Conservation (phyloP, 1,140 invertebrate genomes). For the Bombus superbus region DNA sequence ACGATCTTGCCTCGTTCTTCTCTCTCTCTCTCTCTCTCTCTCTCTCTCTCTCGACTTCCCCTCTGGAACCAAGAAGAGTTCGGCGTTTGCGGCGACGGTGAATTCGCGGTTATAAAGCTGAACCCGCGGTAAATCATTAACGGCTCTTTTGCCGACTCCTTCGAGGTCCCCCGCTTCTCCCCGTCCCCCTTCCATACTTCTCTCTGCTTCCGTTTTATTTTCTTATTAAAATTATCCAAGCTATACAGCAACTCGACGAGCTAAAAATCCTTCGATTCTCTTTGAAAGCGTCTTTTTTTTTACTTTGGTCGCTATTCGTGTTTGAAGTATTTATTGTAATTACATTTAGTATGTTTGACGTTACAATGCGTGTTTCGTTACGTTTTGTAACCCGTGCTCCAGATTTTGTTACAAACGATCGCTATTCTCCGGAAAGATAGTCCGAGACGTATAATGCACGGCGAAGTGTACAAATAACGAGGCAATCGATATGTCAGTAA, state of each 20-base stretch:
- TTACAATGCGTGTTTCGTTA: too few species aligned
- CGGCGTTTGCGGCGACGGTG: slow-evolving; percentile 59
- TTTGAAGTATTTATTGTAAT: too few species aligned
- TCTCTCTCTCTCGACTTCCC: slow-evolving; percentile 35
- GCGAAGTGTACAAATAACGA: too few species aligned
- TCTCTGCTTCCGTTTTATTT: slow-evolving; percentile 49
- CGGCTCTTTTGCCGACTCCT: slow-evolving; percentile 12
- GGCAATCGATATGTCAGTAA: too few species aligned
- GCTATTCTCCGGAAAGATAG: too few species aligned
- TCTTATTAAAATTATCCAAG: slow-evolving; percentile 60
- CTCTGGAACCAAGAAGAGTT: slow-evolving; percentile 27
- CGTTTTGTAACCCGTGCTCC: too few species aligned
- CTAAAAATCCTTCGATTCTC: slow-evolving; percentile 21
- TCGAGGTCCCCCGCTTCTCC: slow-evolving; percentile 14
- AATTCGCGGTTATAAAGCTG: slow-evolving; percentile 67
- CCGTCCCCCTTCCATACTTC: slow-evolving; percentile 10
- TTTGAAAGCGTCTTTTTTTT: background rate
- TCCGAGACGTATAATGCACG: too few species aligned
- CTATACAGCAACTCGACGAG: background rate
- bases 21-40: slow-evolving; percentile 27
- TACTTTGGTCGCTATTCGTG: too few species aligned
- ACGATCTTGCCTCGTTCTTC: slow-evolving; percentile 35
- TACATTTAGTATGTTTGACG: too few species aligned
- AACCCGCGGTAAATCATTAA: slow-evolving; percentile 76
- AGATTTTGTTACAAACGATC: too few species aligned